These are phyloP conservation scores for Petrocephalus schoutedeni DNA, from an alignment of 2,797 vertebrate species.

Conservation along the genomic window DNA sequence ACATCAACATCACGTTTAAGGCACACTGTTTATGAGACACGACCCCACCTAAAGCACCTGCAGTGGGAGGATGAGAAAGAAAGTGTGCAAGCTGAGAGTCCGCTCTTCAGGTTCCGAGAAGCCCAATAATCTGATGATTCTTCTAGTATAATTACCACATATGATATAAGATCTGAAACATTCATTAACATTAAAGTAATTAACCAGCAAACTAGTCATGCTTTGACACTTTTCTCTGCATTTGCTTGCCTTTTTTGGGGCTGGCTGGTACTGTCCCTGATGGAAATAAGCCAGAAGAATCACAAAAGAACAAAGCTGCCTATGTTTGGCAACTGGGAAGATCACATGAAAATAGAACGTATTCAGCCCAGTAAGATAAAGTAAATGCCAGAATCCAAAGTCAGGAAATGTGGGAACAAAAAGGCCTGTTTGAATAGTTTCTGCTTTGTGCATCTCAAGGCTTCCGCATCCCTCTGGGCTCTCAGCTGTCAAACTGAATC, in stretches of 20 bases:
- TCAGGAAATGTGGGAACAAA: neutral
- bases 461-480: neutral
- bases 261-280: neutral
- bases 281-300: neutral
- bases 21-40: neutral
- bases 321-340: neutral
- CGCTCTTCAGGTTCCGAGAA: neutral
- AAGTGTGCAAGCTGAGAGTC: neutral
- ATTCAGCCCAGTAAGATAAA: neutral
- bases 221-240: neutral
- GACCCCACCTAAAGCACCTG: neutral
- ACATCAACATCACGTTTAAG: conserved; percentile 25
- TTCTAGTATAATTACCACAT: neutral
- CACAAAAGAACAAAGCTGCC: neutral
- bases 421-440: neutral
- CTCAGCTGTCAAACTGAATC: neutral
- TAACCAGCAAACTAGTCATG: neutral
- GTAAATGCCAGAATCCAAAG: neutral
- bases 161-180: neutral
- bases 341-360: neutral
- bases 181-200: neutral
- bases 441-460: neutral
- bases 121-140: neutral
- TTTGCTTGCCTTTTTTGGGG: neutral
- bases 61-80: neutral